Evolutionary conservation across 2,113 vertebrate genomes (phyloP).

Genomic region (Cervus canadensis): DNA sequence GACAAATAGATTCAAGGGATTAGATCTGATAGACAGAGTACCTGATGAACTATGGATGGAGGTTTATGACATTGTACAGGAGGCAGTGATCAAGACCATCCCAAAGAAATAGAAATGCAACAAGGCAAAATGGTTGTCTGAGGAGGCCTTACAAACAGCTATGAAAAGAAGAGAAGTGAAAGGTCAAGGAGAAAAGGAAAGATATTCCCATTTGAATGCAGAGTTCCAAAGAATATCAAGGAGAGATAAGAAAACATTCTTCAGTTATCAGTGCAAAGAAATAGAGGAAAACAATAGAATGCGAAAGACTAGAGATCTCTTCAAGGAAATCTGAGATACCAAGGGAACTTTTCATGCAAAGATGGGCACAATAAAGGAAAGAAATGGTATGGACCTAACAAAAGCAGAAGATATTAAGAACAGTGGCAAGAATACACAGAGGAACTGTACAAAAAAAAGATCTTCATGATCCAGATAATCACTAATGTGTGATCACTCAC

Average conservation of each 20-base stretch:
- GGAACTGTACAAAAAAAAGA: not conserved
- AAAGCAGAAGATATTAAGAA: not conserved
- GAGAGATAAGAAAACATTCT: not conserved
- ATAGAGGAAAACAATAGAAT: not conserved
- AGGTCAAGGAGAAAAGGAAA: not conserved
- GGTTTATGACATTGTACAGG: not conserved
- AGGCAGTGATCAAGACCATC: not conserved
- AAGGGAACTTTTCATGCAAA: not conserved
- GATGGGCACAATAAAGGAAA: not conserved
- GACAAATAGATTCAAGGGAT: not conserved
- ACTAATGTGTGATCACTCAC: rapidly evolving
- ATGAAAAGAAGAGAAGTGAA: not conserved
- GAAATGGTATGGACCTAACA: not conserved
- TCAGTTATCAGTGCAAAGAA: not conserved
- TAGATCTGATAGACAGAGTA: not conserved
- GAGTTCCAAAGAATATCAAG: not conserved
- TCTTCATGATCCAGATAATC: not conserved
- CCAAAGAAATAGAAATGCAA: not conserved
- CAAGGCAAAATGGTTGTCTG: not conserved
- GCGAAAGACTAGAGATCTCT: not conserved
- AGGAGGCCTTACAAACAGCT: not conserved
- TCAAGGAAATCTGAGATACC: not conserved
- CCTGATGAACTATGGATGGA: not conserved
- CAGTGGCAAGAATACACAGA: not conserved
- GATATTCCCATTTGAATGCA: not conserved